Evolutionary conservation across 2,113 vertebrate genomes (phyloP), one percentile per base, ranked within the genome.

Genomic region (Notothenia coriiceps): DNA sequence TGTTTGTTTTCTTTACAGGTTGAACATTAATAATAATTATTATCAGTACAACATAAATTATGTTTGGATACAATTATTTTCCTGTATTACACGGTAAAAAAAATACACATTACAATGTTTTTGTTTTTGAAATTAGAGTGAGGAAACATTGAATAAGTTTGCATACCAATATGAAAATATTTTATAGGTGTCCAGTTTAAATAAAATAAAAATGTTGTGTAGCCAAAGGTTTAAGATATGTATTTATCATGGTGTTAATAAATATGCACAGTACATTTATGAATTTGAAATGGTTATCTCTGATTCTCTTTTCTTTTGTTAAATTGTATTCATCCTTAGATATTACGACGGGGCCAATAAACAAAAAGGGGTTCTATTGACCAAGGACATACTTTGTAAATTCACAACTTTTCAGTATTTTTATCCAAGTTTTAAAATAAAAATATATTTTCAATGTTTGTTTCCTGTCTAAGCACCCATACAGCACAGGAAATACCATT

Each of bases 1-100:
- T 33, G 15, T 20, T 70, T 59, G 7, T 18, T 56, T 29, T 61
- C 20, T 59, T 33, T 22, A 52, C 12, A 71, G 15, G 25, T n/a
- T 51, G 17, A 33, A 80, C 62, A 64, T 69, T 75, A 13, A 74
- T 10, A 49, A 77, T 0, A n/a, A 47, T 11, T 20, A 46, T 11
- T 17, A 15, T 15, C 3, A 44, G 4, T 12, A 0, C 6, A 35
- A 17, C 17, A 17, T 0, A 51, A 25, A 43, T 40, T 5, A 40
- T 40, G 7, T 40, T 40, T 40, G 7, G 35, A 22, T 44, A 12
- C 10, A 2, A 6, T 14, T 46, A 3, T 15, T 12, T 35, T 20
- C 5, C 22, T 17, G 3, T 15, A 54, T 54, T n/a, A 52, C 20
- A 6, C 13, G 0, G 3, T 3, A 0, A 6, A n/a, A 25, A 10